Conservation (phyloP, 1,140 invertebrate species). For the Drosophila yakuba region DNA sequence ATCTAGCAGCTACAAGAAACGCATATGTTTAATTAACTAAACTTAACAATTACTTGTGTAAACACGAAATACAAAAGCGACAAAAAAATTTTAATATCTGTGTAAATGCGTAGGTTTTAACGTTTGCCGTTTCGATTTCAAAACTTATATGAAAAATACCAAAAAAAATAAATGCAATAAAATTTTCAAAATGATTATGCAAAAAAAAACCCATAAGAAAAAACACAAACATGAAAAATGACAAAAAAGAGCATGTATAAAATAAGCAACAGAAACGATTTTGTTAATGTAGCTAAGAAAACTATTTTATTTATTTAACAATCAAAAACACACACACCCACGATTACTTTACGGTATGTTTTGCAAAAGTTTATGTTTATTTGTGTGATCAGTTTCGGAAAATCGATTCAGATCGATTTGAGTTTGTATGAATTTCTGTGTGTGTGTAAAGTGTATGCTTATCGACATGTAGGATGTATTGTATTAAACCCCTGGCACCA, state of each 20-base stretch:
- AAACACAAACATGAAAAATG: slow-evolving; percentile 52
- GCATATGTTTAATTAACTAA: slow-evolving; percentile 55
- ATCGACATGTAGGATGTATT: slow-evolving; percentile 33
- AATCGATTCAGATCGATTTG: slow-evolving; percentile 14
- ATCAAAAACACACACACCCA: slow-evolving; percentile 25
- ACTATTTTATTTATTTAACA: slow-evolving; percentile 63
- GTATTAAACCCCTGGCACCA: slow-evolving; percentile 41
- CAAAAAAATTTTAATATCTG: slow-evolving; percentile 55
- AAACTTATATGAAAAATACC: slow-evolving; percentile 50
- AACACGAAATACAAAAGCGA: slow-evolving; percentile 44
- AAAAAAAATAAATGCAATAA: slow-evolving; percentile 74
- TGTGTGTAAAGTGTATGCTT: slow-evolving; percentile 60
- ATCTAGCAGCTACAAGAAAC: slow-evolving; percentile 66
- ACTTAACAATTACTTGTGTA: slow-evolving; percentile 61
- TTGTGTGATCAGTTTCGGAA: slow-evolving; percentile 20
- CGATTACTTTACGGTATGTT: slow-evolving; percentile 36
- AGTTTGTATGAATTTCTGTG: slow-evolving; percentile 46
- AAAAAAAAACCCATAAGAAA: slow-evolving; percentile 58
- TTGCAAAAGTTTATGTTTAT: slow-evolving; percentile 36
- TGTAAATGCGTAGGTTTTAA: slow-evolving; percentile 81
- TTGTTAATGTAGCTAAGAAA: slow-evolving; percentile 47
- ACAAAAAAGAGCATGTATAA: slow-evolving; percentile 48
- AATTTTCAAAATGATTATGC: slow-evolving; percentile 73
- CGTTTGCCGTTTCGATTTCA: slow-evolving; percentile 77
- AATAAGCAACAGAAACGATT: slow-evolving; percentile 42